phyloP scores from a whole-genome alignment of 2,888 invertebrate species.

The Pandemis corylana region DNA sequence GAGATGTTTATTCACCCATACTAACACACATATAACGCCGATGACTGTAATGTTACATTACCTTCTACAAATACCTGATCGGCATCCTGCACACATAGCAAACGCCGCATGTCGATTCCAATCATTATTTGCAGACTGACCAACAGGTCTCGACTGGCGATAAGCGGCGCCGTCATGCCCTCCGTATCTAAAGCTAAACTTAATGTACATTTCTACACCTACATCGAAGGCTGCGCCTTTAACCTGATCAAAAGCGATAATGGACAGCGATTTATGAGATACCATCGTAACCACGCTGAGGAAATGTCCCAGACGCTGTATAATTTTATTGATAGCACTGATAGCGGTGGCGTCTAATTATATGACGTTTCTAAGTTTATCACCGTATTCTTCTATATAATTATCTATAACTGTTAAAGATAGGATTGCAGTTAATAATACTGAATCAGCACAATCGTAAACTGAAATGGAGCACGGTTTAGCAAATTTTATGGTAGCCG shows the following conservation, averaged over 20 bases:
- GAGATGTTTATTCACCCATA: not conserved
- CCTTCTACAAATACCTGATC: constrained; percentile 23
- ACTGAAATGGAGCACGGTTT: constrained; percentile 41
- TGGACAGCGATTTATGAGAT: constrained; percentile 62
- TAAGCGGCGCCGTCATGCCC: constrained; percentile 60
- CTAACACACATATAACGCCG: not conserved
- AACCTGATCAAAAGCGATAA: constrained; percentile 63
- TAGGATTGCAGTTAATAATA: constrained; percentile 33
- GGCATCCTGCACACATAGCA: constrained; percentile 32
- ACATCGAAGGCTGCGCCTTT: constrained; percentile 58
- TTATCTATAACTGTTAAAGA: constrained; percentile 34
- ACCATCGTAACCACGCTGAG: constrained; percentile 53
- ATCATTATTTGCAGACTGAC: constrained; percentile 42
- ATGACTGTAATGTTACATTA: not conserved
- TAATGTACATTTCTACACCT: constrained; percentile 66
- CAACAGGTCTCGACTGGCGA: constrained; percentile 54
- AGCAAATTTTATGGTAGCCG: constrained; percentile 33
- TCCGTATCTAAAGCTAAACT: constrained; percentile 62
- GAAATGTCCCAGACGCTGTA: constrained; percentile 48
- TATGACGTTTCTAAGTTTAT: constrained; percentile 40
- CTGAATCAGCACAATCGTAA: constrained; percentile 41
- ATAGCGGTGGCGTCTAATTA: constrained; percentile 47
- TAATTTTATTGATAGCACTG: constrained; percentile 46
- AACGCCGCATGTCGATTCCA: constrained; percentile 38
- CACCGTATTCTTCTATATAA: constrained; percentile 28